These are phyloP conservation scores for Melanophora roralis DNA, from an alignment of 2,888 invertebrate species.

Conservation along the genomic window DNA sequence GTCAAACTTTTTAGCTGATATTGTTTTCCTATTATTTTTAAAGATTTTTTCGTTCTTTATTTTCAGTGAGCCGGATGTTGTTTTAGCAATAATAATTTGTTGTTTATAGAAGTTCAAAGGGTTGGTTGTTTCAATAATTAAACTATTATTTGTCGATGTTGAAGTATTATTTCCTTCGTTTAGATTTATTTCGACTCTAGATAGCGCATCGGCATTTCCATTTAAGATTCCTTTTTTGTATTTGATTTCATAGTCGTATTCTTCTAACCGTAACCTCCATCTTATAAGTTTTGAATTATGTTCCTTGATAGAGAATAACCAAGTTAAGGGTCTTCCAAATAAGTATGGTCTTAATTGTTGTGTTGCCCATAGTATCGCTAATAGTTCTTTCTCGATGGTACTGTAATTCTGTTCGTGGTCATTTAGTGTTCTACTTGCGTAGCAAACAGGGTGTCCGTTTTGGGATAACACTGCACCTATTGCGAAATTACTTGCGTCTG, in stretches of 20 bases:
- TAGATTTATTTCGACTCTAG: neutral
- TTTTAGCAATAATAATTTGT: too few species aligned
- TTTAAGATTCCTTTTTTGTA: constrained; percentile 32
- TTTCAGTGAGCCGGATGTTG: too few species aligned
- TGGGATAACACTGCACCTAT: constrained; percentile 41
- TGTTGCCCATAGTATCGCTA: constrained; percentile 39
- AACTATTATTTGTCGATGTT: too few species aligned
- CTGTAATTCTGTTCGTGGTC: constrained; percentile 43
- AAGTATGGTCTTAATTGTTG: constrained; percentile 34
- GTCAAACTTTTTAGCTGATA: too few species aligned
- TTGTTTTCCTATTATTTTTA: too few species aligned
- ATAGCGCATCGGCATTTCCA: neutral
- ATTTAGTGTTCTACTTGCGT: constrained; percentile 40
- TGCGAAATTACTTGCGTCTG: constrained; percentile 35
- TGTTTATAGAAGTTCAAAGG: too few species aligned
- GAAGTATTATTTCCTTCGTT: too few species aligned
- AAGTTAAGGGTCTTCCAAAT: constrained; percentile 7
- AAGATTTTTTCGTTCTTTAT: too few species aligned
- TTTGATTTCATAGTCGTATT: constrained; percentile 27
- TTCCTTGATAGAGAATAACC: constrained; percentile 1
- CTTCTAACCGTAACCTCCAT: constrained; percentile 20
- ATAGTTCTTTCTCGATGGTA: constrained; percentile 45
- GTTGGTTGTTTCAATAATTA: too few species aligned
- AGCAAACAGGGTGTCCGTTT: constrained; percentile 25
- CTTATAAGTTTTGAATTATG: constrained; percentile 1